phyloP scores from a whole-genome alignment of 2,113 vertebrate genomes.

The Speoplatyrhinus poulsoni region DNA sequence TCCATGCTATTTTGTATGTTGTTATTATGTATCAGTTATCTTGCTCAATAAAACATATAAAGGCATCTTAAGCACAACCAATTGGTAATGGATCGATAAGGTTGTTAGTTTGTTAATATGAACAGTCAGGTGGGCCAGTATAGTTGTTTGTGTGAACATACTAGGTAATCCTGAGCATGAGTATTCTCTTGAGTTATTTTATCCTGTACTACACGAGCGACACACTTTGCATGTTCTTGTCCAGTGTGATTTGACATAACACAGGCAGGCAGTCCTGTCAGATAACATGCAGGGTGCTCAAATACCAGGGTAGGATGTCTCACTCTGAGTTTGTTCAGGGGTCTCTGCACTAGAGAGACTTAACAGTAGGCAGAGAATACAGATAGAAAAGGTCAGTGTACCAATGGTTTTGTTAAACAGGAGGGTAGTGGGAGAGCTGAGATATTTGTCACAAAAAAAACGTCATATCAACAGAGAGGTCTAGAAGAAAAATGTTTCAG shows the following conservation, averaged over 20 bases:
- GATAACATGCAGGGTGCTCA: conserved; percentile 16
- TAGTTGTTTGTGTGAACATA: neutral
- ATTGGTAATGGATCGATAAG: neutral
- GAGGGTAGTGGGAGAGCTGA: no score
- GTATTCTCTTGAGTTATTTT: neutral
- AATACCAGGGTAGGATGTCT: conserved; percentile 18
- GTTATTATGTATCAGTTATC: neutral
- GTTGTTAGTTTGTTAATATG: neutral
- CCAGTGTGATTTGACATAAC: conserved; percentile 28
- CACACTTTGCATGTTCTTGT: conserved; percentile 17
- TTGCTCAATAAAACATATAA: no score
- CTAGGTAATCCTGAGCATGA: no score
- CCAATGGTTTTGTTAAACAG: neutral
- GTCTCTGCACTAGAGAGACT: neutral
- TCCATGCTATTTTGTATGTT: neutral
- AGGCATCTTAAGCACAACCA: neutral
- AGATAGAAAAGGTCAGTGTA: neutral
- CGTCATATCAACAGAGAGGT: no score
- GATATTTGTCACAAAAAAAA: no score
- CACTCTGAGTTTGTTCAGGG: conserved; percentile 34
- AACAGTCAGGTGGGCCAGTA: neutral
- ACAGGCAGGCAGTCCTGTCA: conserved; percentile 41
- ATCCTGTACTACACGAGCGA: neutral
- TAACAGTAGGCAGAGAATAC: neutral
- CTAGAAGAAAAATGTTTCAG: no score